Base-by-base conservation (phyloP, 2,888 invertebrate species). In the Tipula confusa region DNA sequence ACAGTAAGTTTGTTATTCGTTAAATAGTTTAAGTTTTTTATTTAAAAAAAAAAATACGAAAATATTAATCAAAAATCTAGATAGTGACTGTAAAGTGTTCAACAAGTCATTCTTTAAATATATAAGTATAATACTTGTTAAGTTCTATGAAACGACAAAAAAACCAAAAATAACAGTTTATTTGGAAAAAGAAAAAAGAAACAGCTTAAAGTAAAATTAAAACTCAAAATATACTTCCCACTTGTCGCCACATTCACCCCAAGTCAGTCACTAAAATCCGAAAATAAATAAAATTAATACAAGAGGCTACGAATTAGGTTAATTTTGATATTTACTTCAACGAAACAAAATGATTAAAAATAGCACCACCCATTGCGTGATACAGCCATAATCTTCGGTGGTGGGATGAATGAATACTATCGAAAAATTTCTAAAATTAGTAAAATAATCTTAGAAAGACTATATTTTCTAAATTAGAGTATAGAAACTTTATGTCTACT, bases 271-370 rank as follows among this genome's bases (percentile, higher is more conserved):
- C 24, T 24, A 64, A 24, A 64, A 64, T 24, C 24, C 43, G 24
- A 64, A 64, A 64, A 64, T 64, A 64, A 64, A 24, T 64, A 64
- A 64, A 64, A 24, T 64, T 64, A 64, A 24, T 64, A 64, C 64
- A 64, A 64, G 64, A 64, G 64, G 64, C 9, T 64, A 64, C 24
- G 64, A 64, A 64, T 64, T 64, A 64, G 64, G 64, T 64, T 64
- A 64, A 64, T 64, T 64, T 9, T 64, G 64, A 64, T 64, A 64
- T 64, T 24, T 24, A 24, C 9, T 64, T 64, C 18, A 43, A 43
- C 15, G n/a, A 15, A 43, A 43, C 43, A 7, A 43, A 15, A 43
- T 15, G 4, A n/a, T 4, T 15, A 15, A 43, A 15, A 4, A 0
- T 0, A 1, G 15, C 43, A n/a, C 43, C 43, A 43, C 43, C 43